A percentile compares a stretch with the other conserved stretches of the same genome.
These are phyloP conservation scores for Lipophrys pholis DNA, from an alignment of 2,113 vertebrate genomes.

Conservation along the genomic window DNA sequence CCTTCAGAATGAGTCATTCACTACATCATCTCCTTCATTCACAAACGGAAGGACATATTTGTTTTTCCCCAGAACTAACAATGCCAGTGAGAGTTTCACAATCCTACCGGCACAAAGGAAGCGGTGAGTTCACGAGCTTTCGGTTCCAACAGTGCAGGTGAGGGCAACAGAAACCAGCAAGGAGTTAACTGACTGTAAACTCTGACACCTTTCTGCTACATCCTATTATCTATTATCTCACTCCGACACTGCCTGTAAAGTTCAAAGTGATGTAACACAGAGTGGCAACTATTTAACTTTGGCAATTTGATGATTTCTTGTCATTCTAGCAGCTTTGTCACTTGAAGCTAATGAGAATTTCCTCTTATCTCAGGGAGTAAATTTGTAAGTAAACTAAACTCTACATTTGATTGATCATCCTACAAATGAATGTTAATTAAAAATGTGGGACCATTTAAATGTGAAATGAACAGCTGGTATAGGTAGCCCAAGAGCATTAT, in stretches of 20 bases:
- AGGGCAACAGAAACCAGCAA: constrained; percentile 13
- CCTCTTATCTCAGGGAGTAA: no score
- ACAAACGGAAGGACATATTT: not conserved
- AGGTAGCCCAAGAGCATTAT: no score
- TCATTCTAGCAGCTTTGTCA: not conserved
- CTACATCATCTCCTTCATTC: constrained; percentile 3
- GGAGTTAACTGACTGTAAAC: constrained; percentile 12
- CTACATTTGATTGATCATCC: no score
- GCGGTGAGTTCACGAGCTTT: constrained; percentile 17
- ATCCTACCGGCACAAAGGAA: constrained; percentile 14
- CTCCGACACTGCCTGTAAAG: not conserved
- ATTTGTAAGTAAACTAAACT: no score
- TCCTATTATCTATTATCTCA: not conserved
- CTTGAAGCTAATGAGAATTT: not conserved
- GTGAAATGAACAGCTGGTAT: no score
- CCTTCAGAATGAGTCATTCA: constrained; percentile 16
- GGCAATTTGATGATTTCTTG: not conserved
- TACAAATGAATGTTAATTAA: no score
- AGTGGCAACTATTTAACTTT: constrained; percentile 13
- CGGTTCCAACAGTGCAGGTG: constrained; percentile 10
- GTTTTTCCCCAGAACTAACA: constrained; percentile 25
- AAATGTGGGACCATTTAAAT: no score
- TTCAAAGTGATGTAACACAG: constrained; percentile 7
- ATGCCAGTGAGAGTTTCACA: constrained; percentile 17
- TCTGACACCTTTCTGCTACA: constrained; percentile 17